A percentile compares a stretch with the other conserved stretches of the same genome.
Evolutionary conservation across 1,140 invertebrate species (phyloP).

Genomic region (Dendroctonus ponderosae): DNA sequence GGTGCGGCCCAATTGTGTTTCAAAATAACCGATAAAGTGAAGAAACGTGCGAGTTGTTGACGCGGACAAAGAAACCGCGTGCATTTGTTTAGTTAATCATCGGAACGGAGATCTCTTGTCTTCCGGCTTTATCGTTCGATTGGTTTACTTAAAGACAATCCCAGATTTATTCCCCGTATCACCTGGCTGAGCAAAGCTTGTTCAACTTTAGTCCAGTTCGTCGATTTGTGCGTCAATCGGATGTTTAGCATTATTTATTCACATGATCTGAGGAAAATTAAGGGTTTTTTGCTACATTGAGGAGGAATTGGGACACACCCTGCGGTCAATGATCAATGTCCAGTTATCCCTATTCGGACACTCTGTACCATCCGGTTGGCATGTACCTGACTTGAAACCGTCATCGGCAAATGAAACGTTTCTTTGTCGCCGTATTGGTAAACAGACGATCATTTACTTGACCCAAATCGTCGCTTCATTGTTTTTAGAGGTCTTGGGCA

Average conservation of each 20-base stretch:
- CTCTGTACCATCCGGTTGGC: too few species aligned
- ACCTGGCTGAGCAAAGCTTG: constrained; percentile 20
- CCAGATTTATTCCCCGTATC: constrained; percentile 23
- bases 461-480: constrained; percentile 35
- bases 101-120: constrained; percentile 6
- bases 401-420: constrained; percentile 27
- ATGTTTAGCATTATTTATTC: too few species aligned
- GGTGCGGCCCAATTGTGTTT: too few species aligned
- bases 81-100: constrained; percentile 4
- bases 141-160: constrained; percentile 30
- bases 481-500: constrained; percentile 38
- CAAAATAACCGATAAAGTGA: too few species aligned
- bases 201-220: constrained; percentile 24
- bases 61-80: neutral
- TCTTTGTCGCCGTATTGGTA: constrained; percentile 39
- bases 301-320: too few species aligned
- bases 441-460: constrained; percentile 36
- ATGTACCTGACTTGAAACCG: constrained; percentile 31
- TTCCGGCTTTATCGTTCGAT: constrained; percentile 15
- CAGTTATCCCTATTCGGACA: too few species aligned
- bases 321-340: too few species aligned
- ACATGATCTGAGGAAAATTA: too few species aligned
- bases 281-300: too few species aligned
- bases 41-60: neutral
- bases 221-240: neutral